These are phyloP conservation scores for Drosophila algonquin DNA, from an alignment of 2,888 invertebrate genomes.

Conservation along the genomic window DNA sequence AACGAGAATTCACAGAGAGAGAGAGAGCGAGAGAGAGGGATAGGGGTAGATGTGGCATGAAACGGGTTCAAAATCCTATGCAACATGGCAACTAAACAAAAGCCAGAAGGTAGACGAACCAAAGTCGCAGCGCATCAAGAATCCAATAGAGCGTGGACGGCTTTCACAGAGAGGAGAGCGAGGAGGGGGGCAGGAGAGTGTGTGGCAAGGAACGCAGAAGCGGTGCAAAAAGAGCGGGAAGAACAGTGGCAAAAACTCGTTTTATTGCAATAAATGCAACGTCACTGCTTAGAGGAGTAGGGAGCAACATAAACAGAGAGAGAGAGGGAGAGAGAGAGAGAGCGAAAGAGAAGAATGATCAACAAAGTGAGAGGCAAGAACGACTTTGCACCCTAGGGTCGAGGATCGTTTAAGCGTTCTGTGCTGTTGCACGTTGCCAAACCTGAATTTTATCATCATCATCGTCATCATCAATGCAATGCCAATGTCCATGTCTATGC, in stretches of 20 bases:
- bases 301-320: constrained; percentile 3
- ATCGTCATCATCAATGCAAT: constrained; percentile 26
- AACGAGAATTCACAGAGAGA: not conserved
- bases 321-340: constrained; percentile 3
- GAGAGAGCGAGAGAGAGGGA: not conserved
- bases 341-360: constrained; percentile 10
- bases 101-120: constrained; percentile 70
- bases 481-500: constrained; percentile 21
- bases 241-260: constrained; percentile 61
- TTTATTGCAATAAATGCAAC: constrained; percentile 68
- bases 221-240: constrained; percentile 34
- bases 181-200: not conserved
- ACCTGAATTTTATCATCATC: constrained; percentile 56
- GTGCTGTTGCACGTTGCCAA: constrained; percentile 45
- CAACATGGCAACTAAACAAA: constrained; percentile 74
- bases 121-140: constrained; percentile 60
- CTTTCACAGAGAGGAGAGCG: not conserved
- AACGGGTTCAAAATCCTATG: constrained; percentile 82
- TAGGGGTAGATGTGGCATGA: constrained; percentile 46
- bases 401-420: constrained; percentile 36
- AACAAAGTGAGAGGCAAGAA: constrained; percentile 9
- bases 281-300: constrained; percentile 48
- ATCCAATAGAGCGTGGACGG: constrained; percentile 68
- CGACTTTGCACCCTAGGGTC: constrained; percentile 26
- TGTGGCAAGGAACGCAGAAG: constrained; percentile 4